Base-by-base conservation (phyloP, 2,888 invertebrate species). In the Hylaea fasciaria region DNA sequence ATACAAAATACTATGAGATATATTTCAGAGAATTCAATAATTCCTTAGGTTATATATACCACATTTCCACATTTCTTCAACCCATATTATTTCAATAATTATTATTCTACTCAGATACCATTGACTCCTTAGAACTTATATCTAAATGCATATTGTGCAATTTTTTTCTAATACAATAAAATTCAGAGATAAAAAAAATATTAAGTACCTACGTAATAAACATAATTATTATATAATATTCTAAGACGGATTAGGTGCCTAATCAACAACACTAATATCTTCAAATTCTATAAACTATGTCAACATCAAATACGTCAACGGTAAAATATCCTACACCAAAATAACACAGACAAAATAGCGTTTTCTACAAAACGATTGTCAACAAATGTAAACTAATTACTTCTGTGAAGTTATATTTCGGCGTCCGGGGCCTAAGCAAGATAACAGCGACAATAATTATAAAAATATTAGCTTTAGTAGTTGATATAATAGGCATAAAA, bases 351-450 rank as follows among this genome's bases (percentile, higher is more conserved):
- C 2, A 43, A 43, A 2, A 41, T 41, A 43, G 16, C 17, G 4
- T 22, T 17, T 43, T 14, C 7, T 28, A 12, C 1, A 55, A 40
- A 62, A 53, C 44, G 61, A 59, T 48, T 37, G n/a, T 51, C 47
- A 77, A 79, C 79, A 71, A 69, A 77, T 77, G 77, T 77, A 77
- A 71, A 76, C 28, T 10, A 32, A 32, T 16, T 40, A 60, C 57
- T 55, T 29, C 57, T 62, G 61, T 22, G 39, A 54, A 53, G 52
- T 61, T 57, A 22, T 5, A n/a, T n/a, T n/a, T n/a, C n/a, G n/a
- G n/a, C n/a, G n/a, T n/a, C n/a, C n/a, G n/a, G n/a, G n/a, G n/a
- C n/a, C n/a, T n/a, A n/a, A n/a, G n/a, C n/a, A n/a, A n/a, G n/a
- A n/a, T n/a, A 64, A 57, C 55, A 46, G 48, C 37, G 50, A 47